Evolutionary conservation across 2,888 invertebrate species (phyloP), one percentile per base, ranked within the genome.

Genomic region (Cinara cedri): DNA sequence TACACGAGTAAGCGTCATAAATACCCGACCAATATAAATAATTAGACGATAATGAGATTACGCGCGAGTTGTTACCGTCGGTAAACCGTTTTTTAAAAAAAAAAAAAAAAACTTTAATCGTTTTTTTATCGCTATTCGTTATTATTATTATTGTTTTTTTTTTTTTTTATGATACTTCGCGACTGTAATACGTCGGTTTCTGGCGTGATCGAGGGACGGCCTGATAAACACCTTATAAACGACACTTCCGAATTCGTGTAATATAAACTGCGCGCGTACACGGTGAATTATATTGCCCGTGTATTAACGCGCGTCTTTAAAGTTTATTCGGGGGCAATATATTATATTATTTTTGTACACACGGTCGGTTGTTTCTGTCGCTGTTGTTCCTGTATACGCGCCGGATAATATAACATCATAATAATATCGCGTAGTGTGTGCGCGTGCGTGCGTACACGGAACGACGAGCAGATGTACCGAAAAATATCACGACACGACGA

Each of bases 251-350:
- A 60, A 72, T 72, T 26, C 49, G 6, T 34, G 49, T 34, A 34
- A 34, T 34, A 34, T 34, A 34, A 4, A 34, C 6, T 34, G 34
- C 6, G 6, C 34, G 6, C 34, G 34, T 34, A 34, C 6, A 34
- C 6, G 6, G 3, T 34, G n/a, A n/a, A 34, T 34, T 34, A 34
- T 34, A 34, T 34, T 34, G 6, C 51, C 63, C 4, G n/a, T 51
- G 21, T 63, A 62, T 74, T 74, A 34, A 34, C 51, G 74, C 4
- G n/a, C 62, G 21, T 63, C 74, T 74, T 74, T 49, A 11, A 74
- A 74, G 74, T 62, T 63, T 62, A 74, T 63, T 54, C 10, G 51
- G 16, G 34, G 16, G 34, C 62, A 21, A 74, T 51, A 49, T 21
- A 55, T 71, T 65, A 62, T 24, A n/a, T n/a, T n/a, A n/a, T n/a